Conservation (phyloP, 2,797 vertebrate genomes). For the Chelon auratus region DNA sequence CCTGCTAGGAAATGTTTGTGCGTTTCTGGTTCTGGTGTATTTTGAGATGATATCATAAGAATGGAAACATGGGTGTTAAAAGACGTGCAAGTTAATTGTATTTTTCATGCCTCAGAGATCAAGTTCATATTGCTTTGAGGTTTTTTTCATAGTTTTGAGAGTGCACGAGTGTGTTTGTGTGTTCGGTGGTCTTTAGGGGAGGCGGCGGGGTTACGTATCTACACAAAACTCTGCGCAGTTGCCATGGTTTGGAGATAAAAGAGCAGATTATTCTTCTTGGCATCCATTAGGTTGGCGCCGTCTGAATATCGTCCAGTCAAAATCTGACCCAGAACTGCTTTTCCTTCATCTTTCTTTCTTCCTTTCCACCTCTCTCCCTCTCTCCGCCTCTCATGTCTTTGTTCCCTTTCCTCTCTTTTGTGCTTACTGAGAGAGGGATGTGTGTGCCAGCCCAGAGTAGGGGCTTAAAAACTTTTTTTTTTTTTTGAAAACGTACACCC, state of each 20-base stretch:
- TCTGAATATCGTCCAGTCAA: slow-evolving; percentile 54
- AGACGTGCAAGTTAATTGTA: slow-evolving; percentile 17
- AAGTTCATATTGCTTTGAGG: slow-evolving; percentile 24
- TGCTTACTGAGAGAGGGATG: slow-evolving; percentile 33
- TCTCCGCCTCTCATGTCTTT: slow-evolving; percentile 38
- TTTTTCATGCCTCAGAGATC: slow-evolving; percentile 24
- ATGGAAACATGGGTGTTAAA: slow-evolving; percentile 4
- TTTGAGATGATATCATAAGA: slow-evolving; percentile 2
- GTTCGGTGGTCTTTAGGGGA: slow-evolving; percentile 24
- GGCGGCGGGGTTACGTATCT: slow-evolving; percentile 27
- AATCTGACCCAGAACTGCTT: slow-evolving; percentile 70
- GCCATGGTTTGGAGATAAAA: slow-evolving; percentile 66
- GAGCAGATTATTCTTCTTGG: slow-evolving; percentile 66
- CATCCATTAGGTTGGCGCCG: slow-evolving; percentile 44
- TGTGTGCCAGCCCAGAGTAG: slow-evolving; percentile 46
- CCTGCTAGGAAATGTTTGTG: slow-evolving; percentile 39
- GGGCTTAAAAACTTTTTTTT: slow-evolving; percentile 61
- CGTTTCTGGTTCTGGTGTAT: slow-evolving; percentile 8
- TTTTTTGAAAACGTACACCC: slow-evolving; percentile 64
- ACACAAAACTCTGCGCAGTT: slow-evolving; percentile 47
- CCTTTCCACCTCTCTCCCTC: slow-evolving; percentile 24
- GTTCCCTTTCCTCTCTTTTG: slow-evolving; percentile 46
- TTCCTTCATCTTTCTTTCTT: slow-evolving; percentile 58
- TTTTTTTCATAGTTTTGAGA: slow-evolving; percentile 31
- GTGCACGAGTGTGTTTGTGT: slow-evolving; percentile 23